Conservation (phyloP, 1,140 invertebrate genomes). For the Condylostylus longicornis region DNA sequence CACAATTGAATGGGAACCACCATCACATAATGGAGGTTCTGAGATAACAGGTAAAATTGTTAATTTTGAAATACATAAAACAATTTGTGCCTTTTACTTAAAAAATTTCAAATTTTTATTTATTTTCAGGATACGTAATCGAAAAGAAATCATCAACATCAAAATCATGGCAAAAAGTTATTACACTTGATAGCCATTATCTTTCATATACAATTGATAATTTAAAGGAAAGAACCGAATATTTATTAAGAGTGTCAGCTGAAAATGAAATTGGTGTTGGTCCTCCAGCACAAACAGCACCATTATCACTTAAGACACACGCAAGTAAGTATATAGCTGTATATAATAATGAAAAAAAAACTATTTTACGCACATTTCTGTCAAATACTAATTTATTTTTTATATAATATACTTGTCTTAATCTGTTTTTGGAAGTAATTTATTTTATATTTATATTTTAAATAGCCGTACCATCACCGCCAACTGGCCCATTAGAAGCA, state of each 20-base stretch:
- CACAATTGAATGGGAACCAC: constrained; percentile 73
- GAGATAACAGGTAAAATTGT: constrained; percentile 54
- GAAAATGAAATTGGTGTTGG: constrained; percentile 81
- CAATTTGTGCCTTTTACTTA: too few relatives aligned
- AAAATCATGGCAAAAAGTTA: constrained; percentile 78
- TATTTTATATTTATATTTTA: constrained; percentile 16
- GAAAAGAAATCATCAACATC: constrained; percentile 66
- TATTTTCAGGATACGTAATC: constrained; percentile 65
- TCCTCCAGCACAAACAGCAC: constrained; percentile 58
- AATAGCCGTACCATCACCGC: constrained; percentile 72
- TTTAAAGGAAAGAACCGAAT: constrained; percentile 75
- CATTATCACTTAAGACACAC: constrained; percentile 77
- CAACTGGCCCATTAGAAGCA: constrained; percentile 76
- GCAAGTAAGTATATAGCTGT: constrained; percentile 69
- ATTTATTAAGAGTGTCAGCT: constrained; percentile 79
- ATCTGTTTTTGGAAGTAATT: constrained; percentile 3
- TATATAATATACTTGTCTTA: too few relatives aligned
- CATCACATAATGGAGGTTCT: constrained; percentile 67
- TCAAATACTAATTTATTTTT: constrained; percentile 1
- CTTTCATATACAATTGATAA: constrained; percentile 68
- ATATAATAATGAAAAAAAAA: not conserved
- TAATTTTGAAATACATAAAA: not conserved
- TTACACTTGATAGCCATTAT: constrained; percentile 63
- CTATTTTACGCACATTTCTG: not conserved
- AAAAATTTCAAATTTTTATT: too few relatives aligned